Percentiles rank a stretch among this genome's conserved stretches.
Evolutionary conservation across 2,113 vertebrate genomes (phyloP).

Genomic region (Macrotus californicus): DNA sequence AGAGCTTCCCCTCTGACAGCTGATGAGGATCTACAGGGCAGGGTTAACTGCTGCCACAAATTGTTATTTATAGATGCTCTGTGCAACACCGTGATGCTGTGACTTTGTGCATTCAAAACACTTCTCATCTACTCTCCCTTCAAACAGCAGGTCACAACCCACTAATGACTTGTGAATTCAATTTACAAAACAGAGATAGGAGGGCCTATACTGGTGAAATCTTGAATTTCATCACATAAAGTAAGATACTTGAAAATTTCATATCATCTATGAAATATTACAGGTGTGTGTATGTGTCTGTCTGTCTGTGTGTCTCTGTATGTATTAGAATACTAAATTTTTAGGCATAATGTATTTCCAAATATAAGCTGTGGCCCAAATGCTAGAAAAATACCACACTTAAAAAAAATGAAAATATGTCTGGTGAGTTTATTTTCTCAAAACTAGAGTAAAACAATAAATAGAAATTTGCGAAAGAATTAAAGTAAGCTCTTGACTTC

Average conservation of each 20-base stretch:
- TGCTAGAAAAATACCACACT: neutral
- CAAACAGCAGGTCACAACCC: neutral
- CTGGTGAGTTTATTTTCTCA: neutral
- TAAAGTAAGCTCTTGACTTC: neutral
- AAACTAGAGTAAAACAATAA: neutral
- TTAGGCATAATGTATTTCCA: neutral
- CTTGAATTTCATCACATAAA: neutral
- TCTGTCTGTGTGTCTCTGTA: neutral
- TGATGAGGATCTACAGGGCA: neutral
- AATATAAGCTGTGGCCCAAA: neutral
- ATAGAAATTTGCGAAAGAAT: neutral
- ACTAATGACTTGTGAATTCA: neutral
- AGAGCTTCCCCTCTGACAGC: neutral
- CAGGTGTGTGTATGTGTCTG: neutral
- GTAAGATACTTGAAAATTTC: neutral
- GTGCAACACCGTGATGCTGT: rapidly evolving
- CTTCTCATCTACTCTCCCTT: neutral
- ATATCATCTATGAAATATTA: neutral
- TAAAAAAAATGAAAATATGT: neutral
- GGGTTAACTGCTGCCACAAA: no score
- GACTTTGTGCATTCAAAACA: neutral
- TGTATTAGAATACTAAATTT: neutral
- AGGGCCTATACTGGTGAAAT: neutral
- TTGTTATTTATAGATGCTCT: no score
- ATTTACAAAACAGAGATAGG: neutral